Conservation (phyloP, 2,797 vertebrate species). For the Geotrypetes seraphini region DNA sequence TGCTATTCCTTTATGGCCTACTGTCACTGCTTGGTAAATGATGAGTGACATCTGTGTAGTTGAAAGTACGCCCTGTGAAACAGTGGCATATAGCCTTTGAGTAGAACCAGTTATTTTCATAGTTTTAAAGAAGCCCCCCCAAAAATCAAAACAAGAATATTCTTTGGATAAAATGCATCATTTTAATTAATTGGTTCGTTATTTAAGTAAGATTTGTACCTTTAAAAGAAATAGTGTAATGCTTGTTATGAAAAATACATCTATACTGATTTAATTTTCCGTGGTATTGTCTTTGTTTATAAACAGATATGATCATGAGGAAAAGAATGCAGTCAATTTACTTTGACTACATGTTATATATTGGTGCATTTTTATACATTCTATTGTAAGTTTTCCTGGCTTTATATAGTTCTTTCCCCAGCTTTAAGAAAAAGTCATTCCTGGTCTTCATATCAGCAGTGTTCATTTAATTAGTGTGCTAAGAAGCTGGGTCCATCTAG, state of each 20-base stretch:
- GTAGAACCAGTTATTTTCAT: accelerated
- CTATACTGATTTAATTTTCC: background rate
- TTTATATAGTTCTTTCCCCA: slow-evolving; percentile 14
- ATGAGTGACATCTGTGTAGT: slow-evolving; percentile 1
- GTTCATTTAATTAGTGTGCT: slow-evolving; percentile 16
- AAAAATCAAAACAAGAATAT: no score
- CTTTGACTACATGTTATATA: background rate
- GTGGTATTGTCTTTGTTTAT: background rate
- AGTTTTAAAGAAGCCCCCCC: background rate
- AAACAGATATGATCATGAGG: background rate
- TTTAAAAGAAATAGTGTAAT: background rate
- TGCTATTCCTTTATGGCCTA: slow-evolving; percentile 6
- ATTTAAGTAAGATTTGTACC: background rate
- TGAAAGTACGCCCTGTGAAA: no score
- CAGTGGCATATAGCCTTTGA: no score
- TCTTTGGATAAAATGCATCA: background rate
- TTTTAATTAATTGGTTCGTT: background rate
- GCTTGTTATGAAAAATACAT: background rate
- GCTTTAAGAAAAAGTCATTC: slow-evolving; percentile 5
- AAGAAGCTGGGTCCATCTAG: no score
- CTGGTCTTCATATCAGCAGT: slow-evolving; percentile 5
- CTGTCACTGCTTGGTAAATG: background rate
- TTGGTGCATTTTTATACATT: background rate
- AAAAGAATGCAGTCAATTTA: background rate
- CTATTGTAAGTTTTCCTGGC: slow-evolving; percentile 9